Conservation (phyloP, 1,140 invertebrate species). For the Nephila pilipes region DNA sequence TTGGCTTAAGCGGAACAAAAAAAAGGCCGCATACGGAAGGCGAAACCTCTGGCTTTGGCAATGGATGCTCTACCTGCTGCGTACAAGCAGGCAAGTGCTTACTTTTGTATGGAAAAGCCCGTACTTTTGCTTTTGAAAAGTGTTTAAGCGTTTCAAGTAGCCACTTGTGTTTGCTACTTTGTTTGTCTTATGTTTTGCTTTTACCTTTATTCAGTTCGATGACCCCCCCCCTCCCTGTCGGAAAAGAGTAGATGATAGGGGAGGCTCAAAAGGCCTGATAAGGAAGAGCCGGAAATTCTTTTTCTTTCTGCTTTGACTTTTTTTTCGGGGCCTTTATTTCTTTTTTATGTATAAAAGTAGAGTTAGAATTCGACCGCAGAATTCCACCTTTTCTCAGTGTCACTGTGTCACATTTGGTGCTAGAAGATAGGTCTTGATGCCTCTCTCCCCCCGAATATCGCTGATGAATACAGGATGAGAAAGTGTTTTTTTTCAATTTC, state of each 20-base stretch:
- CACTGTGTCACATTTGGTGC: slow-evolving; percentile 48
- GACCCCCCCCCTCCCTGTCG: not conserved
- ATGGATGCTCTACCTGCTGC: too few species aligned
- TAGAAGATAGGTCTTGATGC: slow-evolving; percentile 52
- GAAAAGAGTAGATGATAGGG: slow-evolving; percentile 20
- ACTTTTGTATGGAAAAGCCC: too few species aligned
- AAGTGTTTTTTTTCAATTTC: not conserved
- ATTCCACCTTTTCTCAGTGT: slow-evolving; percentile 53
- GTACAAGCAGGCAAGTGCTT: too few species aligned
- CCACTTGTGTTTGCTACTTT: slow-evolving; percentile 63
- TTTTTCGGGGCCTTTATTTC: slow-evolving; percentile 43
- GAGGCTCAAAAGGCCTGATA: slow-evolving; percentile 56
- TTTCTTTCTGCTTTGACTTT: slow-evolving; percentile 44
- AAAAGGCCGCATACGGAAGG: too few species aligned
- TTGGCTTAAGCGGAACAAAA: too few species aligned
- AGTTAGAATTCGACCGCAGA: slow-evolving; percentile 64
- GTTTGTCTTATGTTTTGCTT: too few species aligned
- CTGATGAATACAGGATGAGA: slow-evolving; percentile 41
- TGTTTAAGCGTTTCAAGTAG: not conserved
- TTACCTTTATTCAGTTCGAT: not conserved
- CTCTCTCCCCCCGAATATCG: not conserved
- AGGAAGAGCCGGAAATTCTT: slow-evolving; percentile 69
- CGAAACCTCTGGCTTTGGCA: too few species aligned
- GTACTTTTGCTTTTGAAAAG: slow-evolving; percentile 67
- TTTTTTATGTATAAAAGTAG: slow-evolving; percentile 61